These are phyloP conservation scores for Ateles fusciceps DNA, from an alignment of 2,797 vertebrate genomes.

Conservation along the genomic window DNA sequence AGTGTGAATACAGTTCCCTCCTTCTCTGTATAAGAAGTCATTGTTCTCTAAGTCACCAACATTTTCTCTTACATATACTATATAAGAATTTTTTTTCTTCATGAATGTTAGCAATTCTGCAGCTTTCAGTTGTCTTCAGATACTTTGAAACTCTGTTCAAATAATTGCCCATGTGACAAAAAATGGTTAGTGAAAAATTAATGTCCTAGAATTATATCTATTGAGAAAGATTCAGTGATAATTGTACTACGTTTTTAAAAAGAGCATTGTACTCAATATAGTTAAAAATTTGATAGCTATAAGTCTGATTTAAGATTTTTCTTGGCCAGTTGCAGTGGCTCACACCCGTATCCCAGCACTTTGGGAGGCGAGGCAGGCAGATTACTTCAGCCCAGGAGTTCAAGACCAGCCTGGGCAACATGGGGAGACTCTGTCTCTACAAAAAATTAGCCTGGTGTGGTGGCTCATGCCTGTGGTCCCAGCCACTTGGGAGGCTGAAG, in stretches of 20 bases:
- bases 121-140: constrained; percentile 45
- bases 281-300: constrained; percentile 30
- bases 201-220: constrained; percentile 44
- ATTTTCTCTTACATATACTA: background rate
- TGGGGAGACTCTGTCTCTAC: no score
- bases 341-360: no score
- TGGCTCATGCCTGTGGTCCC: no score
- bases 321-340: no score
- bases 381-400: no score
- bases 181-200: constrained; percentile 4
- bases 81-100: background rate
- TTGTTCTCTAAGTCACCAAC: background rate
- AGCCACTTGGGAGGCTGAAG: no score
- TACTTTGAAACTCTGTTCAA: constrained; percentile 49
- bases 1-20: background rate
- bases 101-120: background rate
- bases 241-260: background rate
- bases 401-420: no score
- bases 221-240: constrained; percentile 26
- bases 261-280: background rate
- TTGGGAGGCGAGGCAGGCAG: no score
- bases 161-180: constrained; percentile 28
- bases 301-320: constrained; percentile 13
- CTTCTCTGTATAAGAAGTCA: background rate
- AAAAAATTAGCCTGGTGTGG: no score